Percentiles rank a stretch among this genome's conserved stretches.
phyloP scores from a whole-genome alignment of 2,888 invertebrate genomes.

The Leptinotarsa haldemani region DNA sequence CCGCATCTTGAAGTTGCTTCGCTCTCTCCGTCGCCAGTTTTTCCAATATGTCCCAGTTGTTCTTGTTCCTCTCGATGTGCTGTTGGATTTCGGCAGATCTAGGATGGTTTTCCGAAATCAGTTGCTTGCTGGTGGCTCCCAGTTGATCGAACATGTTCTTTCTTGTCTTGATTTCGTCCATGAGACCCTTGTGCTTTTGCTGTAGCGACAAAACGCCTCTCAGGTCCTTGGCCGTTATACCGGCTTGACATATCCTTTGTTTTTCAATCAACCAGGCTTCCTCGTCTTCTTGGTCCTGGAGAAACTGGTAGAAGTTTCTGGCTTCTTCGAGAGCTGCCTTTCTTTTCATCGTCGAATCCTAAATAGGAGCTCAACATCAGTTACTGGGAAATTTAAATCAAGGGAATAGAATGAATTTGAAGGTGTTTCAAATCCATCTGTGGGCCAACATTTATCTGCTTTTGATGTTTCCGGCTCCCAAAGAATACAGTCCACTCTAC shows the following conservation, averaged over 20 bases:
- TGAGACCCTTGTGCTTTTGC: slow-evolving; percentile 91
- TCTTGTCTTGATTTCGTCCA: slow-evolving; percentile 88
- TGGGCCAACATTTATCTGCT: too few relatives aligned
- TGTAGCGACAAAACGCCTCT: slow-evolving; percentile 88
- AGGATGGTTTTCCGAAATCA: slow-evolving; percentile 87
- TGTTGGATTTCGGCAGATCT: slow-evolving; percentile 84
- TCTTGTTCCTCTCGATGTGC: slow-evolving; percentile 80
- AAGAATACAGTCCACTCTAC: too few relatives aligned
- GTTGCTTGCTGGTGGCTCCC: slow-evolving; percentile 71
- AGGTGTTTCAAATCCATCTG: too few relatives aligned
- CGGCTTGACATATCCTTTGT: slow-evolving; percentile 90
- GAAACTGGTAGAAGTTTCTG: slow-evolving; percentile 92
- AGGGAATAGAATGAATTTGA: not conserved
- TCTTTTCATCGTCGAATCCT: slow-evolving; percentile 81
- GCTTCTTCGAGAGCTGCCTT: slow-evolving; percentile 91
- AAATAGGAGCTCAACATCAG: slow-evolving; percentile 39
- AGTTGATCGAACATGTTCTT: slow-evolving; percentile 79
- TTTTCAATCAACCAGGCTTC: slow-evolving; percentile 97
- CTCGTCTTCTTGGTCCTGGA: slow-evolving; percentile 97
- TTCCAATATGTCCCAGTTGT: slow-evolving; percentile 91
- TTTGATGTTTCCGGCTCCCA: too few relatives aligned
- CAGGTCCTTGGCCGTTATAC: slow-evolving; percentile 93
- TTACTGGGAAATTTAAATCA: not conserved
- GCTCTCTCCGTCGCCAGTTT: slow-evolving; percentile 81
- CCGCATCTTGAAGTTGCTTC: slow-evolving; percentile 85